Base-by-base conservation (phyloP, 2,888 invertebrate genomes). In the Candidula unifasciata region DNA sequence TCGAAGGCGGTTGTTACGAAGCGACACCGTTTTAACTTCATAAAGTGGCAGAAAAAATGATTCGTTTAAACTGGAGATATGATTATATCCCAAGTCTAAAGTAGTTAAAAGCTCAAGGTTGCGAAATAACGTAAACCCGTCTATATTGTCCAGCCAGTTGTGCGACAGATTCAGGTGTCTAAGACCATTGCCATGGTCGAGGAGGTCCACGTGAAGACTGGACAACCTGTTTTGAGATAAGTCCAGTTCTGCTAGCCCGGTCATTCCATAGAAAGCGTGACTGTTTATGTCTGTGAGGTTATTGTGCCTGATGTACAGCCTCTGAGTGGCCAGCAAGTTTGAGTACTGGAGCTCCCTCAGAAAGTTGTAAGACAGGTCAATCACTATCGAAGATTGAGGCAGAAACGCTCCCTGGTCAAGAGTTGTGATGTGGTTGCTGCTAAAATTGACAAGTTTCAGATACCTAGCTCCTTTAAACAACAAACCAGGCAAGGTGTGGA, bases 311-410 rank as follows among this genome's bases (percentile, higher is more conserved):
- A 93, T 87, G 82, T 89, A 64, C 52, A 87, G 57, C 66, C 86
- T 77, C 13, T 87, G 82, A 0, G 90, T 84, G 35, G 88, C 79
- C 21, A 87, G 85, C 93, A 92, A 93, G 44, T 91, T 91, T 52
- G 87, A 89, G 87, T 90, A 88, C 27, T 87, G 84, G 0, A 93
- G 79, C n/a, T 69, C 78, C 5, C 77, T 87, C 10, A 93, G 81
- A n/a, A 86, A 84, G 84, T 93, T 93, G 52, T 88, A 80, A 0
- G 92, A 92, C 30, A 93, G 85, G 81, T 93, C 91, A 35, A 93
- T 85, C 35, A 88, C 57, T 21, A 89, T 86, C 6, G 91, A 91
- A 10, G 90, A 87, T 33, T 89, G 86, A 21, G 89, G 90, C 27
- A 88, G 85, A 86, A 93, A 93, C 2, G 91, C 88, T 10, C 87